phyloP scores from a whole-genome alignment of 1,140 invertebrate genomes.

The Nautilus pompilius region DNA sequence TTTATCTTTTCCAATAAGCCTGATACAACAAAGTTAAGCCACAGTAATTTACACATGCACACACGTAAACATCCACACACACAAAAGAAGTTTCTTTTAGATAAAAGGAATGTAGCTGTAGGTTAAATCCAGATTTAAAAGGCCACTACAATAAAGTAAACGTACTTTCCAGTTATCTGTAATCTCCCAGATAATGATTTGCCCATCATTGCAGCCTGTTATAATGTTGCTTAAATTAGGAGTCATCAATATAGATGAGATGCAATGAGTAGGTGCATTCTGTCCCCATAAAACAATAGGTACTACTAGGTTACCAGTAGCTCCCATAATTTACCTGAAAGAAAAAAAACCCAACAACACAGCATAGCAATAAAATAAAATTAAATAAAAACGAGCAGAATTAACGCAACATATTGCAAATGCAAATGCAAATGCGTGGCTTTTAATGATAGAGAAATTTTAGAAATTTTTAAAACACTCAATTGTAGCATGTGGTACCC shows the following conservation, averaged over 20 bases:
- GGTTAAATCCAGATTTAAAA: not conserved
- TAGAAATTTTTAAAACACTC: not conserved
- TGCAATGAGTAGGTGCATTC: conserved; percentile 91
- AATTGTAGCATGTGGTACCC: not conserved
- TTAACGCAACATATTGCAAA: not conserved
- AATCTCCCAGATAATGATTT: conserved; percentile 96
- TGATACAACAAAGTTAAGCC: not conserved
- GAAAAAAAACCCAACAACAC: not conserved
- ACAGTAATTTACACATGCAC: not conserved
- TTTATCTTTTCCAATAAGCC: not conserved
- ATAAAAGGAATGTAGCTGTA: not conserved
- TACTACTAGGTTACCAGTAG: conserved; percentile 77
- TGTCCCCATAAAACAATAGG: conserved; percentile 97
- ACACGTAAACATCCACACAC: not conserved
- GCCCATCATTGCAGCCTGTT: conserved; percentile 96
- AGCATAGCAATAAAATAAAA: not conserved
- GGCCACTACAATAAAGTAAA: not conserved
- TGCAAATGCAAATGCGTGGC: too few species aligned
- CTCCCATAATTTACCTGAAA: conserved; percentile 24
- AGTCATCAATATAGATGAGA: conserved; percentile 89
- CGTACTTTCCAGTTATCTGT: conserved; percentile 45
- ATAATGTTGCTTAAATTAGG: conserved; percentile 88
- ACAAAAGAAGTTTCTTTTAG: not conserved
- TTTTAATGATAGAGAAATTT: not conserved
- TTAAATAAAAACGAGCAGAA: not conserved